These are phyloP conservation scores for Marmota monax DNA, from an alignment of 2,113 vertebrate genomes.

Conservation along the genomic window DNA sequence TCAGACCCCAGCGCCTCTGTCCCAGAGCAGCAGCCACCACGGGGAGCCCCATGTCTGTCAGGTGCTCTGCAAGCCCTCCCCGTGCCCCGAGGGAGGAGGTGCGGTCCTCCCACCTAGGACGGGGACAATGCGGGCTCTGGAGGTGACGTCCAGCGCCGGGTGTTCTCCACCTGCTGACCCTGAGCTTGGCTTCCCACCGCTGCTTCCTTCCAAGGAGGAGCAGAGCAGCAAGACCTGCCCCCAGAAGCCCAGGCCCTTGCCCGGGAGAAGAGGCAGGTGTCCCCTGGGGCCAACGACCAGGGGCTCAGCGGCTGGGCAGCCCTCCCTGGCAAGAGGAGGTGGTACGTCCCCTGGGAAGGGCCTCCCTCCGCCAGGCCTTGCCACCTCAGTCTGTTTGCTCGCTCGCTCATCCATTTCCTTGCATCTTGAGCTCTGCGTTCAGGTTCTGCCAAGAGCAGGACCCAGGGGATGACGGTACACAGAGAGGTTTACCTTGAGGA, in stretches of 20 bases:
- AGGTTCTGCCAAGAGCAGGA: not conserved
- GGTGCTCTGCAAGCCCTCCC: no score
- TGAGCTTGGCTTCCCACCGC: accelerated
- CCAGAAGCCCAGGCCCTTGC: not conserved
- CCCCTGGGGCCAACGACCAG: no score
- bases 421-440: not conserved
- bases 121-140: no score
- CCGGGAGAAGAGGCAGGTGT: not conserved
- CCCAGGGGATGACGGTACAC: not conserved
- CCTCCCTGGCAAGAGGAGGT: no score
- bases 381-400: no score
- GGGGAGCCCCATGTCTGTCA: accelerated
- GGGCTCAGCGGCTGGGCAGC: no score
- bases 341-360: no score
- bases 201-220: no score
- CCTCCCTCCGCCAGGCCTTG: no score
- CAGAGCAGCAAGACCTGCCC: not conserved
- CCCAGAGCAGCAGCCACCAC: accelerated
- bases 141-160: no score
- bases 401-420: not conserved
- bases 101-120: accelerated
- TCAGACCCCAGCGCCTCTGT: accelerated
- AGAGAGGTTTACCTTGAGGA: not conserved
- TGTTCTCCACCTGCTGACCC: not conserved
- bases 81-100: no score